A percentile compares a stretch with the other conserved stretches of the same genome.
These are phyloP conservation scores for Trogon melanurus DNA, from an alignment of 2,113 vertebrate genomes.

Conservation along the genomic window DNA sequence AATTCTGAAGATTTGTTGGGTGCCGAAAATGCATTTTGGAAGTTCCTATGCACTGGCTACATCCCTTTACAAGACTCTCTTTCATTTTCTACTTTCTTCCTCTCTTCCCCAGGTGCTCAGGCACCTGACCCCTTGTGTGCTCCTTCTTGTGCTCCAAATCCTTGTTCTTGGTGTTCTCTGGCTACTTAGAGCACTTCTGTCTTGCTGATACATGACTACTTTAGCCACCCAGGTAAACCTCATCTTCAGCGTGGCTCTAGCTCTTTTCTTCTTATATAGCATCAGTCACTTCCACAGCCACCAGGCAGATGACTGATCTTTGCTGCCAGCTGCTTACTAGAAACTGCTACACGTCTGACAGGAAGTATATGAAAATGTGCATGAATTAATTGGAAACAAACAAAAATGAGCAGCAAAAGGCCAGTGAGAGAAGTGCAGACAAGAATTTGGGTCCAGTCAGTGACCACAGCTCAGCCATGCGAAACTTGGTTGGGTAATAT, in stretches of 20 bases:
- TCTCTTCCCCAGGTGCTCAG: background rate
- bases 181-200: background rate
- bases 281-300: background rate
- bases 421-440: background rate
- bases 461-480: background rate
- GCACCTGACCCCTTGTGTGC: background rate
- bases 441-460: background rate
- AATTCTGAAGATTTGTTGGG: background rate
- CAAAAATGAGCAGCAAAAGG: background rate
- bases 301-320: background rate
- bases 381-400: background rate
- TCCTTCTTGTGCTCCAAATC: background rate
- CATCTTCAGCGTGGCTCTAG: background rate
- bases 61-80: background rate
- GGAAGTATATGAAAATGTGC: background rate
- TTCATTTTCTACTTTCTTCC: background rate
- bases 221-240: background rate
- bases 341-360: background rate
- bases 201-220: background rate
- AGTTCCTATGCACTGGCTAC: background rate
- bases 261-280: background rate
- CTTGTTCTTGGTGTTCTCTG: background rate
- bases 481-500: background rate
- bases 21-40: background rate
- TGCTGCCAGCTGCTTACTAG: background rate